Evolutionary conservation across 2,797 vertebrate genomes (phyloP).

Genomic region (Platalea minor): DNA sequence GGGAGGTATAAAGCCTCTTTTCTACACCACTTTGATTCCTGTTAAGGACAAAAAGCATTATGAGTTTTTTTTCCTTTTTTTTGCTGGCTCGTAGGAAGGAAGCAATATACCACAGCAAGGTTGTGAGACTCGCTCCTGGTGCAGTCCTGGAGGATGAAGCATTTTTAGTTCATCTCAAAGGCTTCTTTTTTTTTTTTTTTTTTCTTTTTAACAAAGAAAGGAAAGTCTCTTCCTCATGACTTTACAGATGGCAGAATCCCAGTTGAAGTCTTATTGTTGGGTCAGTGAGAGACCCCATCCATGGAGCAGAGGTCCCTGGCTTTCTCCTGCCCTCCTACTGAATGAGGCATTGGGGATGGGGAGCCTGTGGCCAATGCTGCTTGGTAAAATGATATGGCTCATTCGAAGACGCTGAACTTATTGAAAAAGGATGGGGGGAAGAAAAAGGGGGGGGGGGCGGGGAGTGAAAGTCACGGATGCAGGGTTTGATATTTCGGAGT

Average conservation of each 20-base stretch:
- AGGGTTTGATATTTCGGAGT: neutral
- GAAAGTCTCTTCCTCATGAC: neutral
- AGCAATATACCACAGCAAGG: neutral
- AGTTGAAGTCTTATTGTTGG: neutral
- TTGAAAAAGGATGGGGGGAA: neutral
- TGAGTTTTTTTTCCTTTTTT: neutral
- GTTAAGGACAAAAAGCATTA: constrained; percentile 41
- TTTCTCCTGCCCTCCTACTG: neutral
- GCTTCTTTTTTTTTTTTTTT: neutral
- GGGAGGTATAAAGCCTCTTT: constrained; percentile 47
- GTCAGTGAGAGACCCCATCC: neutral
- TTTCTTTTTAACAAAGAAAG: neutral
- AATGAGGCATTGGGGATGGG: neutral
- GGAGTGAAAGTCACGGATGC: neutral
- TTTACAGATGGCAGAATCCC: neutral
- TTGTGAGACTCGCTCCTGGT: neutral
- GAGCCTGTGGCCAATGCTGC: fast-evolving
- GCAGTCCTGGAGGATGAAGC: neutral
- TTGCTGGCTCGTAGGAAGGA: constrained; percentile 18
- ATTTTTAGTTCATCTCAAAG: constrained; percentile 21
- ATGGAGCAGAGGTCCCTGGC: neutral
- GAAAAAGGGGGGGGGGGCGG: too few relatives aligned
- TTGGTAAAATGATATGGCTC: neutral
- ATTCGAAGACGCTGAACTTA: neutral
- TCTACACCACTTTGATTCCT: constrained; percentile 54